Percentiles rank a stretch among this genome's conserved stretches.
Evolutionary conservation across 2,113 vertebrate species (phyloP).

Genomic region (Chamaetylas fuelleborni): DNA sequence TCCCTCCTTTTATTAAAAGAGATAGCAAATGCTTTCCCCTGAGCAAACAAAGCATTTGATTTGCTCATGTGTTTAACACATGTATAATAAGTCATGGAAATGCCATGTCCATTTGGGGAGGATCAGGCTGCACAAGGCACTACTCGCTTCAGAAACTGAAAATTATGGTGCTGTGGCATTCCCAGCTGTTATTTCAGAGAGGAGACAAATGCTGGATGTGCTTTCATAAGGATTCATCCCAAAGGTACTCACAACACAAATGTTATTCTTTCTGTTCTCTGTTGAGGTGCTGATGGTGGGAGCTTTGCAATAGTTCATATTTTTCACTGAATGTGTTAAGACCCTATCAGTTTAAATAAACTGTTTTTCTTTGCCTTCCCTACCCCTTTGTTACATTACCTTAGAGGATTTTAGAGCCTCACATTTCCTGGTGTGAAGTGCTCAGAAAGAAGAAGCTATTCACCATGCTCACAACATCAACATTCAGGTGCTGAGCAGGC

Average conservation of each 20-base stretch:
- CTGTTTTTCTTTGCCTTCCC: not conserved
- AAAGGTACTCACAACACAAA: not conserved
- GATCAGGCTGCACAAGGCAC: constrained; percentile 3
- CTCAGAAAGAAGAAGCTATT: constrained; percentile 7
- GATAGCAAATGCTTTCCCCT: not conserved
- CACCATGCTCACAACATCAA: not conserved
- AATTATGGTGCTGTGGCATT: not conserved
- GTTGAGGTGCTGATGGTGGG: not conserved
- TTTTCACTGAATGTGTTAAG: constrained; percentile 9
- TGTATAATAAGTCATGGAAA: constrained; percentile 28
- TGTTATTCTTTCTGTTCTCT: constrained; percentile 18
- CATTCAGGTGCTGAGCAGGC: not conserved
- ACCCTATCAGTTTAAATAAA: not conserved
- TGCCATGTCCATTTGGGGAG: constrained; percentile 18
- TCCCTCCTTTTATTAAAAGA: constrained; percentile 26
- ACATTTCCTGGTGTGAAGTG: not conserved
- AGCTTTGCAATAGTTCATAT: not conserved
- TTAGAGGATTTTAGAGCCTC: not conserved
- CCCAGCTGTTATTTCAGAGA: constrained; percentile 21
- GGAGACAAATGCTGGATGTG: not conserved
- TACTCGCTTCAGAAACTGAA: constrained; percentile 9
- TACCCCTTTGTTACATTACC: not conserved
- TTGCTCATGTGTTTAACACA: constrained; percentile 32
- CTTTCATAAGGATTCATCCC: constrained; percentile 9
- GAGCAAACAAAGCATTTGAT: not conserved